These are phyloP conservation scores for Lagopus leucura DNA, from an alignment of 2,113 vertebrate species.

Conservation along the genomic window DNA sequence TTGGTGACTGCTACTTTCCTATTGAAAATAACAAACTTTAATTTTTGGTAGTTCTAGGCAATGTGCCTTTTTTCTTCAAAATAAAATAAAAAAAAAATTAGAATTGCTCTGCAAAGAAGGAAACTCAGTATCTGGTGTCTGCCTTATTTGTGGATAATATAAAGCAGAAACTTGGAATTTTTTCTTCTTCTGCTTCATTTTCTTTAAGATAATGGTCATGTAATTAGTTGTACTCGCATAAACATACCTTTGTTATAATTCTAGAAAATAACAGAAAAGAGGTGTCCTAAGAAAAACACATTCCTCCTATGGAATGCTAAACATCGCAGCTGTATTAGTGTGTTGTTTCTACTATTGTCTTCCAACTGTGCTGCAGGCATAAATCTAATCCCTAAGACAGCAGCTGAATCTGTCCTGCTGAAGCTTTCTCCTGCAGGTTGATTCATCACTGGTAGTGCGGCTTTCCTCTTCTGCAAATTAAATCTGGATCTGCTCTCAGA, in stretches of 20 bases:
- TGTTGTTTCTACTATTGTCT: neutral
- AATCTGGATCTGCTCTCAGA: neutral
- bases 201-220: neutral
- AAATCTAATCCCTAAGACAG: neutral
- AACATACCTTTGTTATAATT: neutral
- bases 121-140: neutral
- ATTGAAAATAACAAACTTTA: neutral
- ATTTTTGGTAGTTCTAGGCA: neutral
- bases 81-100: no score
- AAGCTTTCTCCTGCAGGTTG: neutral
- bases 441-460: neutral
- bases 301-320: neutral
- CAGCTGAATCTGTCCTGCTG: fast-evolving
- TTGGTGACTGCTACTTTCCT: neutral
- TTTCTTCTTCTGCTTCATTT: neutral
- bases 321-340: neutral
- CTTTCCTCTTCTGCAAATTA: neutral
- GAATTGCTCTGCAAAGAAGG: neutral
- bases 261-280: neutral
- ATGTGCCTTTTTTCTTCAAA: neutral
- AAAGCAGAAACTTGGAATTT: neutral
- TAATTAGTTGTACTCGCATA: neutral
- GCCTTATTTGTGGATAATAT: neutral
- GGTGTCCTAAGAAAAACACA: neutral
- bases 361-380: neutral